Conservation (phyloP, 1,140 invertebrate species). For the Cotesia chilonis region DNA sequence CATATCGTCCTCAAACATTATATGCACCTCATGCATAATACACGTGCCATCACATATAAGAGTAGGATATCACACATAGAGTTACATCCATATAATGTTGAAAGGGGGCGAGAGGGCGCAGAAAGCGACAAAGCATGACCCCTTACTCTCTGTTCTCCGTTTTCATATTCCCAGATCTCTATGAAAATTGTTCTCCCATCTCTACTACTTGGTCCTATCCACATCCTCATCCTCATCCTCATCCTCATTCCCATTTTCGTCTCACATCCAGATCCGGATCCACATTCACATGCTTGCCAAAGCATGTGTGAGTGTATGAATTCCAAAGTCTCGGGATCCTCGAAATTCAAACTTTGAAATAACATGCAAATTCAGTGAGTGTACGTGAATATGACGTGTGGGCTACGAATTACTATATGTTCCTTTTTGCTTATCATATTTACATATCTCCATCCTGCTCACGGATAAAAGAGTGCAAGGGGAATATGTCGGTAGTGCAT, state of each 20-base stretch:
- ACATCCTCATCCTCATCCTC: constrained; percentile 1
- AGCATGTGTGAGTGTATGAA: background rate
- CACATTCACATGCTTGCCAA: too few species aligned
- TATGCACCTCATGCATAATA: constrained; percentile 38
- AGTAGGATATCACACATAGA: background rate
- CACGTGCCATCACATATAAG: constrained; percentile 31
- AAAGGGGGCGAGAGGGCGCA: background rate
- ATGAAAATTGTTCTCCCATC: constrained; percentile 42
- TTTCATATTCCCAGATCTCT: constrained; percentile 30
- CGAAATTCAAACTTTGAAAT: constrained; percentile 46
- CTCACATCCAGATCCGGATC: background rate
- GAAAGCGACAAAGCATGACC: constrained; percentile 34
- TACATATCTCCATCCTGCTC: background rate
- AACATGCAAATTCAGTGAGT: constrained; percentile 50
- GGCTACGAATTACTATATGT: constrained; percentile 20
- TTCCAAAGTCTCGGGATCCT: constrained; percentile 34
- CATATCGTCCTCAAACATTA: constrained; percentile 31
- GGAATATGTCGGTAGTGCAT: background rate
- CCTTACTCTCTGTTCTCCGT: constrained; percentile 16
- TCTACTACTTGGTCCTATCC: constrained; percentile 2
- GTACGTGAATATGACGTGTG: constrained; percentile 49
- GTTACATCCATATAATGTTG: constrained; percentile 13
- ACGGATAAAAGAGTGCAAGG: background rate
- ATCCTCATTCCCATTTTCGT: constrained; percentile 13
- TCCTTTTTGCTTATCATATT: constrained; percentile 13